Conservation (phyloP, 1,140 invertebrate species). For the Heliconius nattereri region DNA sequence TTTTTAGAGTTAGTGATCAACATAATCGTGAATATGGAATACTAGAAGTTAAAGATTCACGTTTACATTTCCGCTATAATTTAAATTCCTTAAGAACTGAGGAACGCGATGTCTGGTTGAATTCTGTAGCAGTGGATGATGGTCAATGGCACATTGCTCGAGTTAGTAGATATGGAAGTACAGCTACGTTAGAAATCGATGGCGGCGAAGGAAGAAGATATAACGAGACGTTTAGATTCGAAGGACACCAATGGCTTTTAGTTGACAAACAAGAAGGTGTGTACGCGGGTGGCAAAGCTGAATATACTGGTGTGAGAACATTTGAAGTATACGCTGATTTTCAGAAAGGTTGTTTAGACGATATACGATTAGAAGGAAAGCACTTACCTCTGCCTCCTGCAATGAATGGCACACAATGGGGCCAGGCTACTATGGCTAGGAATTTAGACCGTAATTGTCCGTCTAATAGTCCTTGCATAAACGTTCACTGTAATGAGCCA, state of each 20-base stretch:
- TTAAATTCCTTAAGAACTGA: constrained; percentile 94
- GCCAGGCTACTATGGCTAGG: constrained; percentile 94
- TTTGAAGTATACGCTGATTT: constrained; percentile 98
- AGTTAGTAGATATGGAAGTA: constrained; percentile 94
- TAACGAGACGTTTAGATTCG: constrained; percentile 95
- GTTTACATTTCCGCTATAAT: constrained; percentile 95
- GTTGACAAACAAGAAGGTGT: constrained; percentile 97
- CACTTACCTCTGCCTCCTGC: constrained; percentile 95
- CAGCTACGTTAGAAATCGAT: constrained; percentile 96
- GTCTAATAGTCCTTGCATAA: constrained; percentile 96
- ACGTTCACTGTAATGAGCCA: constrained; percentile 94
- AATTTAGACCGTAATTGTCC: constrained; percentile 95
- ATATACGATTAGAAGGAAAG: constrained; percentile 92
- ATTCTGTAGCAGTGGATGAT: constrained; percentile 94
- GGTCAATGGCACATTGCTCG: constrained; percentile 98
- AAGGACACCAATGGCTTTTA: constrained; percentile 94
- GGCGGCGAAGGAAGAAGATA: constrained; percentile 96
- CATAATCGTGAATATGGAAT: constrained; percentile 97
- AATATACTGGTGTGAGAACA: constrained; percentile 94
- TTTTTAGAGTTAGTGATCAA: constrained; percentile 95
- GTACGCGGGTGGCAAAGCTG: constrained; percentile 96
- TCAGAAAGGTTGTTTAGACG: constrained; percentile 88
- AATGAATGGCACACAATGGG: constrained; percentile 97
- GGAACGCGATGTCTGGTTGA: constrained; percentile 94
- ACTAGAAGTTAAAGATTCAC: constrained; percentile 95